Base-by-base conservation (phyloP, 1,140 invertebrate species). In the Ceratoteleas bidentatus region DNA sequence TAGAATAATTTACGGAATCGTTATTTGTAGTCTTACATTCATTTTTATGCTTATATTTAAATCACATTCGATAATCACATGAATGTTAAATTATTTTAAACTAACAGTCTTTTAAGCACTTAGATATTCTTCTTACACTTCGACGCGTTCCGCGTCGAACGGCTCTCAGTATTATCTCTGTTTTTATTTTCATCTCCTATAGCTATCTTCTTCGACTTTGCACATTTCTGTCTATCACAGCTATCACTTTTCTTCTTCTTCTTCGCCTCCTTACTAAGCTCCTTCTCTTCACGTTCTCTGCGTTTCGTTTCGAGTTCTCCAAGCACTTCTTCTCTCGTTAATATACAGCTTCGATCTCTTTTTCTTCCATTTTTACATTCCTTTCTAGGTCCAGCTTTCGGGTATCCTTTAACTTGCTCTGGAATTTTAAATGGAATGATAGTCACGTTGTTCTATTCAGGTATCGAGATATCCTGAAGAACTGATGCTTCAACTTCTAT, bases 301-400 rank as follows among this genome's bases (percentile, higher is more conserved):
- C 0, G 5, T n/a, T 61, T 49, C 7, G 45, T 47, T 8, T 45
- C 33, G 15, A 61, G 32, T 49, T 61, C 58, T 33, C 32, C 13
- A 7, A 61, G 24, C 43, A 34, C 40, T 32, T 62, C 34, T 50
- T 52, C 16, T 15, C 36, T 32, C 34, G 60, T 62, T 62, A 62
- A 36, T 34, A 62, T 62, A 50, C 32, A 15, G 14, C 60, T 62
- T 38, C 60, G 32, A 6, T 47, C 60, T 62, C 60, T 62, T 62
- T 62, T 62, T 36, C 60, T 50, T 9, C 60, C 45, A 15, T 36
- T 62, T 52, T 15, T 61, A n/a, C 2, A 11, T 34, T 1, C 24
- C 45, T 61, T 47, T 34, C 58, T 47, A 14, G 58, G 15, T 16
- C 45, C 6, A n/a, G 43, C 43, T 61, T 61, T 61, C n/a, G 58